Evolutionary conservation across 2,888 invertebrate species (phyloP).

Genomic region (Ennomos fuscantarius): DNA sequence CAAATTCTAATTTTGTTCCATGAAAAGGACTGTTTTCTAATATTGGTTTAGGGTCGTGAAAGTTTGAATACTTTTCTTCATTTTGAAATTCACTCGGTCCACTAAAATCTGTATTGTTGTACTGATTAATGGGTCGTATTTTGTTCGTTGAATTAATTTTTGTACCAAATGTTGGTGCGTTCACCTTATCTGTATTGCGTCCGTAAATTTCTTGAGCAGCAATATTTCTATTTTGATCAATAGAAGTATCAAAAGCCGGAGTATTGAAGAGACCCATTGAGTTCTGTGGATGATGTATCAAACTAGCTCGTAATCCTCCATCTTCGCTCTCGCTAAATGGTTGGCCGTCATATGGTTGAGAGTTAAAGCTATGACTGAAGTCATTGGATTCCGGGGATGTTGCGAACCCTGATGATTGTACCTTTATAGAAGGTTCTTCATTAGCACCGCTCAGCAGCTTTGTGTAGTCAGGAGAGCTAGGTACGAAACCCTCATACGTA

Average conservation of each 20-base stretch:
- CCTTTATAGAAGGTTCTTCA: constrained; percentile 65
- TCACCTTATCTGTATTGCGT: constrained; percentile 50
- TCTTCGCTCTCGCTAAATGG: constrained; percentile 50
- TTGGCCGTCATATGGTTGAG: constrained; percentile 54
- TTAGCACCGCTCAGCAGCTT: constrained; percentile 59
- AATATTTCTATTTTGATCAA: constrained; percentile 52
- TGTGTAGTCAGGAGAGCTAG: constrained; percentile 73
- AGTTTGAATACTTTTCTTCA: constrained; percentile 50
- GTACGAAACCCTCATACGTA: constrained; percentile 72
- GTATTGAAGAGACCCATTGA: constrained; percentile 58
- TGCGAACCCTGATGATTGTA: constrained; percentile 75
- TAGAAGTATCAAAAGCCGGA: constrained; percentile 53
- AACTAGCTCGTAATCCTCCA: constrained; percentile 55
- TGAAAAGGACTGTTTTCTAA: constrained; percentile 47
- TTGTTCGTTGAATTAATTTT: constrained; percentile 66
- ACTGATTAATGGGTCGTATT: constrained; percentile 49
- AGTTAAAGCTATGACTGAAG: constrained; percentile 55
- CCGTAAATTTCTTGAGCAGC: constrained; percentile 48
- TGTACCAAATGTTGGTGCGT: constrained; percentile 69
- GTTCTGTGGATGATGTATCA: constrained; percentile 60
- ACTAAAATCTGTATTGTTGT: constrained; percentile 59
- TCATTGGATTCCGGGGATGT: constrained; percentile 66
- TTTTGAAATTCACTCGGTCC: constrained; percentile 53
- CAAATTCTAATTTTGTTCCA: constrained; percentile 48
- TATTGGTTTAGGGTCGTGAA: constrained; percentile 33